Percentiles rank a stretch among this genome's conserved stretches.
Evolutionary conservation across 2,113 vertebrate species (phyloP).

Genomic region (Scytalopus superciliaris): DNA sequence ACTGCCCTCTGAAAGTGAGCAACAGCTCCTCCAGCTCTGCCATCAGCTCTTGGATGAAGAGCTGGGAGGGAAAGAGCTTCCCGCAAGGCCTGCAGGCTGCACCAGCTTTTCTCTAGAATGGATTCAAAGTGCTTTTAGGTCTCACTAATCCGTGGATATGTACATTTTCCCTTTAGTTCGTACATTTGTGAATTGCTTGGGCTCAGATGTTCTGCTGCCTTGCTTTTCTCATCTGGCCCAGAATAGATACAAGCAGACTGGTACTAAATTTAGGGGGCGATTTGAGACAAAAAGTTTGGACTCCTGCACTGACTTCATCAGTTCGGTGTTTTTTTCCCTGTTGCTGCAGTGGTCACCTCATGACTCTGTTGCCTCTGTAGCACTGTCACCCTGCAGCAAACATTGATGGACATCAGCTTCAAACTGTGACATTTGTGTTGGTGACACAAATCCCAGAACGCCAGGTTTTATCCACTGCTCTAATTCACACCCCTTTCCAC

Average conservation of each 20-base stretch:
- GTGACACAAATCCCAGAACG: background rate
- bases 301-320: background rate
- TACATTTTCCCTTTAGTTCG: background rate
- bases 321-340: background rate
- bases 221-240: background rate
- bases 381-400: background rate
- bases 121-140: background rate
- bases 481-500: background rate
- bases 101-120: background rate
- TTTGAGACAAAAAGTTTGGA: background rate
- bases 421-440: background rate
- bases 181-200: background rate
- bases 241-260: background rate
- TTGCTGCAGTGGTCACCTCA: background rate
- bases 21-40: background rate
- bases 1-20: background rate
- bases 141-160: background rate
- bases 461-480: background rate
- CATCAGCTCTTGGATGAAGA: background rate
- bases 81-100: background rate
- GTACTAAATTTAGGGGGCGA: background rate
- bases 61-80: background rate
- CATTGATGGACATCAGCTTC: background rate
- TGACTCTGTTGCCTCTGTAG: background rate
- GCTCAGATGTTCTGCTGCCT: background rate